These are phyloP conservation scores for Passer montanus DNA, from an alignment of 2,113 vertebrate genomes.

Conservation along the genomic window DNA sequence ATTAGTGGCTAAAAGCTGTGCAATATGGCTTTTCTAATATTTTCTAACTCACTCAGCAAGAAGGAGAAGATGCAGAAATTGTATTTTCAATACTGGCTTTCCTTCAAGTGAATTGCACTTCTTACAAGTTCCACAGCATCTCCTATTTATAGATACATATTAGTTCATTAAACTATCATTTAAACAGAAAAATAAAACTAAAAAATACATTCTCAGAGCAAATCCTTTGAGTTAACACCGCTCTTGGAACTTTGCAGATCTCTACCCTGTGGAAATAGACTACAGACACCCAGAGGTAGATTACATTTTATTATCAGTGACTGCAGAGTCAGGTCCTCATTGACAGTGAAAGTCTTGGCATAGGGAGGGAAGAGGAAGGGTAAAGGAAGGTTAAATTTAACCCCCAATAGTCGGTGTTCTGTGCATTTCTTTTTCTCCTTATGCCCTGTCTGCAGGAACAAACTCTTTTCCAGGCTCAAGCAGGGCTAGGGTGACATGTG, in stretches of 20 bases:
- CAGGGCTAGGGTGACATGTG: background rate
- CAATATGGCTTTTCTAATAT: background rate
- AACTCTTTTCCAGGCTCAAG: background rate
- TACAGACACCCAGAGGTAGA: background rate
- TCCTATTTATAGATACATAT: background rate
- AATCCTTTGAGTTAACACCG: background rate
- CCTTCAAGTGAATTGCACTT: background rate
- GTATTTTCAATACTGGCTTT: background rate
- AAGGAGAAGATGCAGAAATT: background rate
- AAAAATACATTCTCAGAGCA: background rate
- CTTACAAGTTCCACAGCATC: background rate
- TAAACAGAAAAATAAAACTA: background rate
- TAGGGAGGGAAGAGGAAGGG: background rate
- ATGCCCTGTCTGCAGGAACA: background rate
- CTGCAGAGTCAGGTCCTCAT: background rate
- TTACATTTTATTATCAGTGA: background rate
- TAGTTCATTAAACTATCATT: background rate
- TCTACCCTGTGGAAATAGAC: background rate
- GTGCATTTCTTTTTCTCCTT: background rate
- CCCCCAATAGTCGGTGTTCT: background rate
- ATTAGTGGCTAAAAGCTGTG: background rate
- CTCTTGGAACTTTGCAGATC: background rate
- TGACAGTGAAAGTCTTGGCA: background rate
- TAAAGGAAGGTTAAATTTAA: background rate
- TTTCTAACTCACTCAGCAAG: background rate